Percentiles rank a stretch among this genome's conserved stretches.
Conservation (phyloP, 2,888 invertebrate genomes). For the Tuta absoluta region DNA sequence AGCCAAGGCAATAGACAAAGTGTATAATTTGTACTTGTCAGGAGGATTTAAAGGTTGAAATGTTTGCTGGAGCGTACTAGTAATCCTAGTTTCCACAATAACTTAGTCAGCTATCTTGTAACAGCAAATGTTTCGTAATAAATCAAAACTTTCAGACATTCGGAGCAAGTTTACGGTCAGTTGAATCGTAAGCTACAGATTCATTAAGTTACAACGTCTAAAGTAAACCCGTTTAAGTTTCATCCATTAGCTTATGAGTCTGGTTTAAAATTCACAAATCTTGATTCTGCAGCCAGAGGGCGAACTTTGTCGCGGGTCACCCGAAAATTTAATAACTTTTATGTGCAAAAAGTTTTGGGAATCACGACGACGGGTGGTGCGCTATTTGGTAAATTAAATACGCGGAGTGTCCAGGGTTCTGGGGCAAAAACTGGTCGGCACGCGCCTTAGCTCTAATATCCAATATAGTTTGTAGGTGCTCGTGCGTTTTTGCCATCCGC, state of each 20-base stretch:
- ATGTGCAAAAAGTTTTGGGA: constrained; percentile 28
- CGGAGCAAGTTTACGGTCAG: constrained; percentile 15
- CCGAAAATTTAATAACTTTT: constrained; percentile 28
- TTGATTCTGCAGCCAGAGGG: constrained; percentile 8
- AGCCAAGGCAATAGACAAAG: constrained; percentile 11
- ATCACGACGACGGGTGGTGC: constrained; percentile 30
- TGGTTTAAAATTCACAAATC: constrained; percentile 13
- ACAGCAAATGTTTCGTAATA: constrained; percentile 10
- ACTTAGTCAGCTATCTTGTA: constrained; percentile 14
- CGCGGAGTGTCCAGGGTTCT: constrained; percentile 45
- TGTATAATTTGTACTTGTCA: constrained; percentile 24
- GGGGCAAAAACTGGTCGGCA: constrained; percentile 65
- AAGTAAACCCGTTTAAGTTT: neutral
- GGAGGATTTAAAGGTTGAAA: constrained; percentile 1
- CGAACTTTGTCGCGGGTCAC: constrained; percentile 20
- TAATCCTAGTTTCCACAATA: constrained; percentile 11
- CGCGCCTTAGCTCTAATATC: constrained; percentile 77
- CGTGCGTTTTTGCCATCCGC: constrained; percentile 64
- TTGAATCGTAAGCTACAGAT: constrained; percentile 1
- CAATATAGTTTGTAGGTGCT: constrained; percentile 76
- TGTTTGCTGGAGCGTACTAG: constrained; percentile 1
- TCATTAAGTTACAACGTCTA: neutral
- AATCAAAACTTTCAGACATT: constrained; percentile 16
- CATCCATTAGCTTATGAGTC: neutral
- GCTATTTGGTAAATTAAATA: constrained; percentile 61